Base-by-base conservation (phyloP, 2,888 invertebrate genomes). In the Petrolisthes cinctipes region DNA sequence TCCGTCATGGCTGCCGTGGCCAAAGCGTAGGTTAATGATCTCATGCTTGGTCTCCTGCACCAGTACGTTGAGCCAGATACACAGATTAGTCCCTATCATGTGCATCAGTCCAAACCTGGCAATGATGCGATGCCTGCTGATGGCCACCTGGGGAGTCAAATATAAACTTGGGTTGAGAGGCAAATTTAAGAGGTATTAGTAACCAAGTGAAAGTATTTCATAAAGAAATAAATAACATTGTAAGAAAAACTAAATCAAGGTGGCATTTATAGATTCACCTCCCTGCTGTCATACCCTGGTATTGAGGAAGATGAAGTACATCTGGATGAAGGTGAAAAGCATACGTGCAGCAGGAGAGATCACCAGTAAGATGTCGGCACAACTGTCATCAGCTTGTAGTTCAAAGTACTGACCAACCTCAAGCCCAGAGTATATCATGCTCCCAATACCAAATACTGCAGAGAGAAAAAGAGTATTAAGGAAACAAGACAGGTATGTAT, bases 91-190 rank as follows among this genome's bases (percentile, higher is more conserved):
- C 53, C 98, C 99, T 87, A 99, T 97, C 97, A 99, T 97, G 93
- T 99, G 99, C 99, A 99, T 99, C 89, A 99, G 94, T 1, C 99
- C 99, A 92, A 99, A 98, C 90, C 98, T 95, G 0, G 98, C 98
- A 88, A 98, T 95, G 54, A 92, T 92, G 89, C 91, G 90, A 83
- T 92, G 92, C 78, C 92, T 92, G 86, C 91, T 91, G 86, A 97
- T 97, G 94, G 97, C 96, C 95, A 97, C 97, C 96, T 97, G 97
- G 68, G 14, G 68, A n/a, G 37, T 37, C 37, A 37, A 37, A 37
- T 37, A 37, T 37, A 37, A 37, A 37, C 37, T 37, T 37, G 37
- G 37, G 37, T 37, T 51, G 54, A 7, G 9, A 78, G 54, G 78
- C n/a, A 6, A 17, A 20, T 54, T 37, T 76, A 56, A 78, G 78